These are phyloP conservation scores for Vanessa cardui DNA, from an alignment of 2,888 invertebrate species.

Conservation along the genomic window DNA sequence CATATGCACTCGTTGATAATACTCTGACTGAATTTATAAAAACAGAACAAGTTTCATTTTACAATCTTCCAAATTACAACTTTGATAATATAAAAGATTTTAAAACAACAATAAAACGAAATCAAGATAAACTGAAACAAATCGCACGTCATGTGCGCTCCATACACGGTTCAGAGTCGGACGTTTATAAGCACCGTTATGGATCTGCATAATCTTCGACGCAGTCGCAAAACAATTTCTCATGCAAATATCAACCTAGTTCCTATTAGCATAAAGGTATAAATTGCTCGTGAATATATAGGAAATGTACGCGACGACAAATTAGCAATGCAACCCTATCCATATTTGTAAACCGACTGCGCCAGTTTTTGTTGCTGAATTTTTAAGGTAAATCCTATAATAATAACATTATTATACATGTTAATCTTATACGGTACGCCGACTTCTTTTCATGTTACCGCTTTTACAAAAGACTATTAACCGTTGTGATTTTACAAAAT, in stretches of 20 bases:
- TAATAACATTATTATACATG: slow-evolving; percentile 5
- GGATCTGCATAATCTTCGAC: slow-evolving; percentile 45
- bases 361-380: neutral
- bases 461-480: too few species aligned
- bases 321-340: slow-evolving; percentile 48
- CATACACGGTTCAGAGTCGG: slow-evolving; percentile 57
- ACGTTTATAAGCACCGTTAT: slow-evolving; percentile 63
- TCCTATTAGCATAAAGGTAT: slow-evolving; percentile 30
- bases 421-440: neutral
- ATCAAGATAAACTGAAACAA: slow-evolving; percentile 69
- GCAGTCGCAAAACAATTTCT: slow-evolving; percentile 36
- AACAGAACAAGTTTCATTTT: neutral
- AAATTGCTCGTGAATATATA: slow-evolving; percentile 28
- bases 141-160: slow-evolving; percentile 69
- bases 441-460: too few species aligned
- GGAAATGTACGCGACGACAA: slow-evolving; percentile 32
- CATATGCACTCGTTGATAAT: neutral
- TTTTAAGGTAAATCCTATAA: neutral
- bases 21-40: slow-evolving; percentile 7
- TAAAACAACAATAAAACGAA: slow-evolving; percentile 38
- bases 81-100: slow-evolving; percentile 15
- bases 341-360: slow-evolving; percentile 37
- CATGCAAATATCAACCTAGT: slow-evolving; percentile 39
- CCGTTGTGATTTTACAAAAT: too few species aligned
- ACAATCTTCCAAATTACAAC: slow-evolving; percentile 8